phyloP scores from a whole-genome alignment of 2,888 invertebrate species.

The Lycia hirtaria region DNA sequence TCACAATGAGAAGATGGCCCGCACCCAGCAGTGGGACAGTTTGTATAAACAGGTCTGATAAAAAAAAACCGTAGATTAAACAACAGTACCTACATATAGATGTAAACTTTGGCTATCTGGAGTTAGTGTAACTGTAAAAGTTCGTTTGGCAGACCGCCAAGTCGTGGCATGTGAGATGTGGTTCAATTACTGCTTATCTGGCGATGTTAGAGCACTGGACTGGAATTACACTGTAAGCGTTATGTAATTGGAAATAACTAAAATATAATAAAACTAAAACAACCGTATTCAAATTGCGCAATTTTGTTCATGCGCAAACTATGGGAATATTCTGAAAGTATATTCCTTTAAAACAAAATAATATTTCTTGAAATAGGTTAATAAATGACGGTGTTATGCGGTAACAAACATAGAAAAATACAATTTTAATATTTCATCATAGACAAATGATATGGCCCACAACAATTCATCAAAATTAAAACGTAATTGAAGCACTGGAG shows the following conservation, averaged over 20 bases:
- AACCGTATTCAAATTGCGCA: too few species aligned
- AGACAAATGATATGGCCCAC: not conserved
- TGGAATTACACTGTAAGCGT: not conserved
- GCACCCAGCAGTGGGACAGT: too few species aligned
- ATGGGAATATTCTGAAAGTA: too few species aligned
- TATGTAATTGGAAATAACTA: not conserved
- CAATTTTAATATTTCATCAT: too few species aligned
- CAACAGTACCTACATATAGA: not conserved
- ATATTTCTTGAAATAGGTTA: too few species aligned
- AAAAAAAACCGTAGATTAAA: not conserved
- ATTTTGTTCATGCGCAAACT: too few species aligned
- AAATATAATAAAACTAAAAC: too few species aligned
- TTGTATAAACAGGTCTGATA: too few species aligned
- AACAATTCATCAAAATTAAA: not conserved
- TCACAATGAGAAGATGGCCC: too few species aligned
- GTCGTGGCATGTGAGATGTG: constrained; percentile 5
- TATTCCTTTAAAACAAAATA: too few species aligned
- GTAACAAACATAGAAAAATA: too few species aligned
- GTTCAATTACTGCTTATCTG: constrained; percentile 13
- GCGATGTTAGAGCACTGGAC: not conserved
- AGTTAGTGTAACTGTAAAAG: constrained; percentile 4
- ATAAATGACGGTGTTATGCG: too few species aligned
- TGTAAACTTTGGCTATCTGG: constrained; percentile 23
- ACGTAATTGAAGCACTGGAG: not conserved
- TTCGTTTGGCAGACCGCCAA: constrained; percentile 21